A percentile compares a stretch with the other conserved stretches of the same genome.
phyloP scores from a whole-genome alignment of 2,797 vertebrate species.

The Salmo trutta region DNA sequence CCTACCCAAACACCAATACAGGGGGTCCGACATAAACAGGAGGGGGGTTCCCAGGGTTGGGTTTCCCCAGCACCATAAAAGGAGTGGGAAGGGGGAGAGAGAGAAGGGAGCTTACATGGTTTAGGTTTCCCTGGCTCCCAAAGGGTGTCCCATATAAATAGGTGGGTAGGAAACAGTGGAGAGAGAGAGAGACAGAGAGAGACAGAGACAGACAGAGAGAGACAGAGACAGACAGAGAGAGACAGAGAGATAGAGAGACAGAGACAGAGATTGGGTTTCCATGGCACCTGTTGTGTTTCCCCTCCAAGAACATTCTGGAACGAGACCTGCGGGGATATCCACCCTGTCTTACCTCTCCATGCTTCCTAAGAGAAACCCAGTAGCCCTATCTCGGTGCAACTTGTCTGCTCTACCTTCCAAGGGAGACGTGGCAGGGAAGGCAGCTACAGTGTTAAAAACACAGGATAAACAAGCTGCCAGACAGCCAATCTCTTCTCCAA shows the following conservation, averaged over 20 bases:
- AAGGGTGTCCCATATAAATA: slow-evolving; percentile 24
- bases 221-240: no score
- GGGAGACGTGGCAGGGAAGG: not conserved
- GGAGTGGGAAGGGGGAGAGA: not conserved
- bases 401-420: not conserved
- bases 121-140: slow-evolving; percentile 2
- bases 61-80: no score
- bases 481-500: not conserved
- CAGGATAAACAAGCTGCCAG: not conserved
- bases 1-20: not conserved
- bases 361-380: not conserved
- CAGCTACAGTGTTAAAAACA: not conserved
- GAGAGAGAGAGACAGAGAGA: no score
- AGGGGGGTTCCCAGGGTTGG: not conserved
- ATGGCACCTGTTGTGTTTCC: slow-evolving; percentile 26
- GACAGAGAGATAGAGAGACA: not conserved
- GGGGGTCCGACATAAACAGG: not conserved
- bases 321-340: not conserved
- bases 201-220: not conserved
- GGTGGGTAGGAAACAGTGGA: not conserved
- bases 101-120: not conserved
- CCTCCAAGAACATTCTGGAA: slow-evolving; percentile 9
- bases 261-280: slow-evolving; percentile 17
- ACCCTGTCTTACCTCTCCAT: not conserved
- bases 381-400: not conserved